These are phyloP conservation scores for Pandemis corylana DNA, from an alignment of 2,888 invertebrate species.

Conservation along the genomic window DNA sequence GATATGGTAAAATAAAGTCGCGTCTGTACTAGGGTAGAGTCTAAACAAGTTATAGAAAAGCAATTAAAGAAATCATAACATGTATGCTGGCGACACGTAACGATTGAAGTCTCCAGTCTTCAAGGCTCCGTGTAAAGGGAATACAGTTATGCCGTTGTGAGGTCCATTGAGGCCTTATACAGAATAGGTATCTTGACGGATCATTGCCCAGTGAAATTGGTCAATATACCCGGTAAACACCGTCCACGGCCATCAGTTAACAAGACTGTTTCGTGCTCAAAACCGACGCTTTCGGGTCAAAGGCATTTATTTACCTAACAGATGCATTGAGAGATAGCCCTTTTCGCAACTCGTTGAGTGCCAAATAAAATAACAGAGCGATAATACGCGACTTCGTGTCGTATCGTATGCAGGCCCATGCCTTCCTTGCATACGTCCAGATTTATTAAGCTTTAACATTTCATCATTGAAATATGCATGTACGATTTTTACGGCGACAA, in stretches of 20 bases:
- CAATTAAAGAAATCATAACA: not conserved
- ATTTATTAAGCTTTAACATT: constrained; percentile 69
- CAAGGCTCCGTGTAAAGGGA: constrained; percentile 51
- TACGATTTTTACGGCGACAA: constrained; percentile 65
- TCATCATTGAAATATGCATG: constrained; percentile 62
- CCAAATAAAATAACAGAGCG: constrained; percentile 57
- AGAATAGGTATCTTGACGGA: constrained; percentile 53
- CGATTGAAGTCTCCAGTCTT: constrained; percentile 50
- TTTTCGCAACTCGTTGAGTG: constrained; percentile 60
- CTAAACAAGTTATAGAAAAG: not conserved
- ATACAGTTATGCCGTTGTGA: constrained; percentile 60
- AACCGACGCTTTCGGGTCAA: constrained; percentile 71
- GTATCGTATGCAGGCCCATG: constrained; percentile 52
- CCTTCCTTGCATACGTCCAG: constrained; percentile 52
- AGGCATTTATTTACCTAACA: constrained; percentile 76
- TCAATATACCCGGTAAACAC: constrained; percentile 44
- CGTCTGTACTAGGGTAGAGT: not conserved
- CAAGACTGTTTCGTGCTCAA: constrained; percentile 59
- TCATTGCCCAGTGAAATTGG: constrained; percentile 52
- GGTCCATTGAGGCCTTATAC: constrained; percentile 52
- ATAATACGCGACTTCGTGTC: constrained; percentile 55
- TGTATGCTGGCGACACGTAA: not conserved
- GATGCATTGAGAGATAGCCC: constrained; percentile 63
- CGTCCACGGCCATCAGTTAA: constrained; percentile 59
- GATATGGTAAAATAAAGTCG: not conserved